Base-by-base conservation (phyloP, 2,797 vertebrate genomes). In the Lutjanus campechanus region DNA sequence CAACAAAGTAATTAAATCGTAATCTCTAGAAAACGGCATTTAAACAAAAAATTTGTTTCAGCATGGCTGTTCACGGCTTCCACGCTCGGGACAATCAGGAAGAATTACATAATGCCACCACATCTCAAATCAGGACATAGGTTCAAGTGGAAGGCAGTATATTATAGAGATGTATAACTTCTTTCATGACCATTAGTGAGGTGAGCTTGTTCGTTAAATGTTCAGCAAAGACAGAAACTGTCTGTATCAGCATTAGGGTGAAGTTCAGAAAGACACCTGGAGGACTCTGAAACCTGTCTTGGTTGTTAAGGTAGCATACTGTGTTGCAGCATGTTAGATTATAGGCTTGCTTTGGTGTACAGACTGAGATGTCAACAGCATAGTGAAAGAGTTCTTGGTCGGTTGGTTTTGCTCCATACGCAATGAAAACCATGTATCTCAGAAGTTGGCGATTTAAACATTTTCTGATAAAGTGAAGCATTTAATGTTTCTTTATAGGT, bases 341-440 rank as follows among this genome's bases (percentile, higher is more conserved):
- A 36, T 0, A 78, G 79, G 79, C 70, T 86, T 70, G 80, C 65
- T 92, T 91, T 87, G 85, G 81, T 76, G 67, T 76, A 59, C 53
- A 85, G 67, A 81, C 70, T 51, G 70, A 80, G 69, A 84, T 60
- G 80, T 62, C 1, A 83, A 77, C 53, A 81, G 56, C 61, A 55
- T 20, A 72, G 71, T 79, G 16, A 15, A 54, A 83, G 3, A 19
- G 54, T 41, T 59, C 43, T 66, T 67, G 7, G 43, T 65, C 19
- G 56, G 41, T 29, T 49, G 29, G 29, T 36, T 36, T 36, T 36
- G 29, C 29, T 36, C 29, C 29, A 36, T 36, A 36, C 29, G 29
- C 29, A 22, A 44, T 51, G 5, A 74, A 63, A 69, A 69, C 40
- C 17, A 44, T 19, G 0, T 3, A 40, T 49, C 40, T 72, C 17